Evolutionary conservation across 2,113 vertebrate species (phyloP).

Genomic region (Podarcis cretensis): DNA sequence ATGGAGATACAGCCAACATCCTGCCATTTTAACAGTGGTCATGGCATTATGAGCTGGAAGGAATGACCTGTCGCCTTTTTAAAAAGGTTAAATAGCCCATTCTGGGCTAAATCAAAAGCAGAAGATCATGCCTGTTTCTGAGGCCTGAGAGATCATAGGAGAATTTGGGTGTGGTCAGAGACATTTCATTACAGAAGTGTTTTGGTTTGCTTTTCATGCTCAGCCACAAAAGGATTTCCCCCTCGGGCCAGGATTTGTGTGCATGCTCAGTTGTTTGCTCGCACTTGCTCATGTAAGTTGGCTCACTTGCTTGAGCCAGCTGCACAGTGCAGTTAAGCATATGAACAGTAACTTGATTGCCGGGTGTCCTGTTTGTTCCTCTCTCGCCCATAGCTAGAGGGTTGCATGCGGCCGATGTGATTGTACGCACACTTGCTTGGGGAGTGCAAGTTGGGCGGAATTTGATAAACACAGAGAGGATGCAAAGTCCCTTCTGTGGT

Average conservation of each 20-base stretch:
- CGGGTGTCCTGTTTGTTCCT: not conserved
- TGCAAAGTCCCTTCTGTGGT: not conserved
- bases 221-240: not conserved
- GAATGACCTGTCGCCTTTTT: not conserved
- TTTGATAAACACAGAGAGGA: not conserved
- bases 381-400: not conserved
- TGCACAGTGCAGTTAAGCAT: not conserved
- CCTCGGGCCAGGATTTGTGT: not conserved
- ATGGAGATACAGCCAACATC: not conserved
- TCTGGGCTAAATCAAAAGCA: not conserved
- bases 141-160: not conserved
- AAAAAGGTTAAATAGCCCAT: not conserved
- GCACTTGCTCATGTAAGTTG: not conserved
- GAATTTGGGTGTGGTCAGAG: not conserved
- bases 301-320: slow-evolving; percentile 1
- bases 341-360: not conserved
- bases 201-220: not conserved
- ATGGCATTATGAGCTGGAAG: not conserved
- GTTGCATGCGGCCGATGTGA: not conserved
- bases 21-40: not conserved
- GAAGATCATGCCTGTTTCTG: not conserved
- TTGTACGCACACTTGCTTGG: not conserved
- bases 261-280: not conserved
- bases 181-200: not conserved
- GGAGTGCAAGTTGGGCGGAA: not conserved